phyloP scores from a whole-genome alignment of 2,113 vertebrate genomes.

The Pipra filicauda region DNA sequence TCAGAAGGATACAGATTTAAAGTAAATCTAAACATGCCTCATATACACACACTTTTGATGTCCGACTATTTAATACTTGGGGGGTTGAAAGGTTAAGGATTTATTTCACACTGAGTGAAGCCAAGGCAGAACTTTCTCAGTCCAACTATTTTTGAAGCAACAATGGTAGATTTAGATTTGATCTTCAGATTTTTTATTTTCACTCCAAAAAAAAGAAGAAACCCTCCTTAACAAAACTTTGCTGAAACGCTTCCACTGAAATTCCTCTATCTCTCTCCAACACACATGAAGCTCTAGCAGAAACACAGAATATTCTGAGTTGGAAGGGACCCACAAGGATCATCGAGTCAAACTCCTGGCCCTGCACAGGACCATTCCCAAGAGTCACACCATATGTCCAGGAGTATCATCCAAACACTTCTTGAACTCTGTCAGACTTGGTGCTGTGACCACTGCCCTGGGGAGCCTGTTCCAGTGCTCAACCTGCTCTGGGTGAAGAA shows the following conservation, averaged over 20 bases:
- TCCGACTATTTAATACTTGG: neutral
- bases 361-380: too few species aligned
- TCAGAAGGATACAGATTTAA: neutral
- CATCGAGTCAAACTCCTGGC: too few species aligned
- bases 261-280: neutral
- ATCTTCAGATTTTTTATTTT: neutral
- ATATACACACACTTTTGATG: neutral
- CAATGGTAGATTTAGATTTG: neutral
- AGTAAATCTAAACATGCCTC: neutral
- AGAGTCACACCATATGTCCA: too few species aligned
- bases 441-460: too few species aligned
- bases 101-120: neutral
- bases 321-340: too few species aligned
- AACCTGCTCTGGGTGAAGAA: too few species aligned
- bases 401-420: too few species aligned
- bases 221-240: neutral
- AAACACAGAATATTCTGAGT: too few species aligned
- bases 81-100: neutral
- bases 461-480: too few species aligned
- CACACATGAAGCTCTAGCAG: neutral
- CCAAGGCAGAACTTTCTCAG: neutral
- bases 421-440: too few species aligned
- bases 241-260: neutral
- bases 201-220: neutral
- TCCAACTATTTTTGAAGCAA: neutral